Percentiles rank a stretch among this genome's conserved stretches.
These are phyloP conservation scores for Heterocephalus glaber DNA, from an alignment of 2,113 vertebrate genomes.

Conservation along the genomic window DNA sequence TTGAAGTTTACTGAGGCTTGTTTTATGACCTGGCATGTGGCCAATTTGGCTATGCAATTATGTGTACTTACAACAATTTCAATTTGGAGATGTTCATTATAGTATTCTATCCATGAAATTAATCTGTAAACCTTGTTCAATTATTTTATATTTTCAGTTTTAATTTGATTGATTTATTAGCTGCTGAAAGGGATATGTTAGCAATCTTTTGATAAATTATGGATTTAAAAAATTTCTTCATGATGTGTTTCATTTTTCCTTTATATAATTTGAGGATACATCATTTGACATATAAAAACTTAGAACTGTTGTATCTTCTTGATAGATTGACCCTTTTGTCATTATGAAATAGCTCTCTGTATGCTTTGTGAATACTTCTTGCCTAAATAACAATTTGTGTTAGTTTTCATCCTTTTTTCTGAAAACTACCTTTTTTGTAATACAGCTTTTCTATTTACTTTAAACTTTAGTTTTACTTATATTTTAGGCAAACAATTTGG, in stretches of 20 bases:
- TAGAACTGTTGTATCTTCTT: not conserved
- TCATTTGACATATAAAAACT: not conserved
- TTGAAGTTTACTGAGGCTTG: not conserved
- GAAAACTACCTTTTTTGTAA: not conserved
- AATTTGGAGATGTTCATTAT: not conserved
- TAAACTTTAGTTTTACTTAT: not conserved
- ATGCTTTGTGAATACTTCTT: not conserved
- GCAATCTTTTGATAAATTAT: not conserved
- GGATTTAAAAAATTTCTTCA: not conserved
- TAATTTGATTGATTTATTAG: not conserved
- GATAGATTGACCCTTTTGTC: not conserved
- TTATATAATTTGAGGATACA: not conserved
- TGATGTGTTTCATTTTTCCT: not conserved
- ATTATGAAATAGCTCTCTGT: not conserved
- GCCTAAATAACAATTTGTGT: not conserved
- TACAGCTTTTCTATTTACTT: not conserved
- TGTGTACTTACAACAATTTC: not conserved
- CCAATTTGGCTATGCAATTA: not conserved
- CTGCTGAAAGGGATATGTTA: not conserved
- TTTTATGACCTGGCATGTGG: not conserved
- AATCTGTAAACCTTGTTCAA: not conserved
- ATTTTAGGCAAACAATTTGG: not conserved
- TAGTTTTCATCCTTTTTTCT: not conserved
- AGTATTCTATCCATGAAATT: not conserved
- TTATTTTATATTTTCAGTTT: not conserved